phyloP scores from a whole-genome alignment of 2,797 vertebrate species.

The Zalophus californianus region DNA sequence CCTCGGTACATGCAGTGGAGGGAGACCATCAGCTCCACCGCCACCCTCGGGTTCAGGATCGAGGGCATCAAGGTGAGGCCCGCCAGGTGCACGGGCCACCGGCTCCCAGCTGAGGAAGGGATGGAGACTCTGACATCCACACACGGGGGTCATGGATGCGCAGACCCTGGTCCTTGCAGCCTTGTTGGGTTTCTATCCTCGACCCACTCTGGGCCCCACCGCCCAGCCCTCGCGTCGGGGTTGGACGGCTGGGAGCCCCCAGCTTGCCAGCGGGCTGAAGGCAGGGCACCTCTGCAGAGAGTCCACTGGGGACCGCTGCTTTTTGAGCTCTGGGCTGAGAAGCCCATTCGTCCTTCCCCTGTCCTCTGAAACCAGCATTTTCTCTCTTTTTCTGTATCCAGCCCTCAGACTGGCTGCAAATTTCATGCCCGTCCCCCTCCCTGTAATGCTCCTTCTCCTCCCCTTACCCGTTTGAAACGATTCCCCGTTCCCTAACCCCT shows the following conservation, averaged over 20 bases:
- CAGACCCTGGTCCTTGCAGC: neutral
- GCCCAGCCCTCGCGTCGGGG: neutral
- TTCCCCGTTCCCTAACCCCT: neutral
- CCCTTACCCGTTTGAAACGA: neutral
- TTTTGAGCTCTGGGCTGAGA: neutral
- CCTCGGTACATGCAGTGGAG: slow-evolving; percentile 99
- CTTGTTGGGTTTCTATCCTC: neutral
- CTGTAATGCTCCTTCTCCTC: too few relatives aligned
- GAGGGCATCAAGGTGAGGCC: slow-evolving; percentile 97
- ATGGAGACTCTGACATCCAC: neutral
- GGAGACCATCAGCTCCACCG: slow-evolving; percentile 98
- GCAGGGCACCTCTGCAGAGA: neutral
- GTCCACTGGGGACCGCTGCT: neutral
- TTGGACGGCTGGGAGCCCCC: neutral
- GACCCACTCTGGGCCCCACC: neutral
- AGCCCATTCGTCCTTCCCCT: neutral
- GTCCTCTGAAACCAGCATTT: neutral
- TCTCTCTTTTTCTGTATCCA: neutral
- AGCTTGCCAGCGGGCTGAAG: neutral
- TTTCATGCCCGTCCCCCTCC: accelerated
- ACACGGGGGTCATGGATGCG: neutral
- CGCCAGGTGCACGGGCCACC: accelerated
- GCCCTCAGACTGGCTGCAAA: neutral
- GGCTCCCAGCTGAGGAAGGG: neutral
- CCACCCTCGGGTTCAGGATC: slow-evolving; percentile 97